phyloP scores from a whole-genome alignment of 64 coral and sea anemone species.

The Pocillopora damicornis region DNA sequence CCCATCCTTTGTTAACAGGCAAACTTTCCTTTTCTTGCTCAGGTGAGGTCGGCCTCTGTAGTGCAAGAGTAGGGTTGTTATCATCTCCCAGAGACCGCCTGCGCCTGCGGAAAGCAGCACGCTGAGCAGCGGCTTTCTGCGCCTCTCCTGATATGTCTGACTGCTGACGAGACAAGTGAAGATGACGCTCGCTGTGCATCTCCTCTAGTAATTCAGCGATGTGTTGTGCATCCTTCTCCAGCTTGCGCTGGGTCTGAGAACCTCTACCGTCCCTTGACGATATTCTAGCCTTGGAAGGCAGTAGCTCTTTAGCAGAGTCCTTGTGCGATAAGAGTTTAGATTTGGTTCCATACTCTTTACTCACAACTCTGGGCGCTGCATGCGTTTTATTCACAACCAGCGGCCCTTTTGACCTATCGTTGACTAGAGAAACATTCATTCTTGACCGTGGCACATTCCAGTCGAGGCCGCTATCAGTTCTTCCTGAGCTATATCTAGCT shows the following conservation, averaged over 20 bases:
- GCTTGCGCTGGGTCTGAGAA: conserved; percentile 55
- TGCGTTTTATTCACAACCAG: not conserved
- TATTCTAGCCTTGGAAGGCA: conserved; percentile 62
- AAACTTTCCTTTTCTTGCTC: not conserved
- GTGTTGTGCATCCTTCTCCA: conserved; percentile 89
- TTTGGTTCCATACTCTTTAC: conserved; percentile 22
- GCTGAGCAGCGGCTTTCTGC: conserved; percentile 85
- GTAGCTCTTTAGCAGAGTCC: conserved; percentile 37
- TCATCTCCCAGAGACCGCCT: conserved; percentile 88
- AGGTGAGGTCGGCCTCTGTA: not conserved
- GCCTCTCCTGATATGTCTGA: conserved; percentile 94
- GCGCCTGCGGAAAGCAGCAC: conserved; percentile 52
- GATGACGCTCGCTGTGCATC: conserved; percentile 87
- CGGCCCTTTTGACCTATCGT: not conserved
- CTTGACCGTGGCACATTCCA: conserved; percentile 27
- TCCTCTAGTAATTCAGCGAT: conserved; percentile 88
- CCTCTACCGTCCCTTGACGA: conserved; percentile 18
- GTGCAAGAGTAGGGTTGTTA: conserved; percentile 1
- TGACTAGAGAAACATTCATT: not conserved
- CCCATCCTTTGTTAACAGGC: not conserved
- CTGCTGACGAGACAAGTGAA: conserved; percentile 90
- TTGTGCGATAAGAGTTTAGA: conserved; percentile 32
- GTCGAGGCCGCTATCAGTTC: not conserved
- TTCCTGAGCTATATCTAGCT: not conserved
- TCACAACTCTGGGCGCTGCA: conserved; percentile 40